Evolutionary conservation across 2,797 vertebrate species (phyloP).

Genomic region (Hydrolagus colliei): DNA sequence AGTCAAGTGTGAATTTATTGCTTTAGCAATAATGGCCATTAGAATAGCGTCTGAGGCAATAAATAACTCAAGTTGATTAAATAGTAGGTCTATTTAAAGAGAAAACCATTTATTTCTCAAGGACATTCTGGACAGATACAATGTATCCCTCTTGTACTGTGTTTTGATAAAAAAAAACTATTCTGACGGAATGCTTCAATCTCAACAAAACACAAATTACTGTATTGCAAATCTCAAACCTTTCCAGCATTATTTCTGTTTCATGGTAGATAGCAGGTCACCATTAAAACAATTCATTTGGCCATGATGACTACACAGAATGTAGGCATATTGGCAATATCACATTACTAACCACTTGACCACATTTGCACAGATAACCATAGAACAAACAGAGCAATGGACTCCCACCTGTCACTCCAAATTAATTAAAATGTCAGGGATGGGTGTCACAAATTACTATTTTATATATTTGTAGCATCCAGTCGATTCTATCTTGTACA

Average conservation of each 20-base stretch:
- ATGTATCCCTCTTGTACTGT: too few relatives aligned
- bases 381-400: too few relatives aligned
- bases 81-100: neutral
- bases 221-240: neutral
- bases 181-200: neutral
- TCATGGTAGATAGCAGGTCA: neutral
- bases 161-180: neutral
- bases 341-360: neutral
- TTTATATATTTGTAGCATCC: too few relatives aligned
- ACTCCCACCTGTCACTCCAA: too few relatives aligned
- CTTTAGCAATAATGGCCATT: neutral
- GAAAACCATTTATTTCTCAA: neutral
- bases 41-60: neutral
- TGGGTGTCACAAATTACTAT: too few relatives aligned
- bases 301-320: neutral
- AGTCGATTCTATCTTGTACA: too few relatives aligned
- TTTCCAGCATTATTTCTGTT: neutral
- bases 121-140: neutral
- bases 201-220: too few relatives aligned
- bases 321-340: neutral
- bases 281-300: neutral
- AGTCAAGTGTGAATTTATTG: slow-evolving; percentile 1
- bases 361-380: too few relatives aligned
- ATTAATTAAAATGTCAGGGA: too few relatives aligned
- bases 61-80: neutral